Conservation (phyloP, 2,797 vertebrate species). For the Emys orbicularis region DNA sequence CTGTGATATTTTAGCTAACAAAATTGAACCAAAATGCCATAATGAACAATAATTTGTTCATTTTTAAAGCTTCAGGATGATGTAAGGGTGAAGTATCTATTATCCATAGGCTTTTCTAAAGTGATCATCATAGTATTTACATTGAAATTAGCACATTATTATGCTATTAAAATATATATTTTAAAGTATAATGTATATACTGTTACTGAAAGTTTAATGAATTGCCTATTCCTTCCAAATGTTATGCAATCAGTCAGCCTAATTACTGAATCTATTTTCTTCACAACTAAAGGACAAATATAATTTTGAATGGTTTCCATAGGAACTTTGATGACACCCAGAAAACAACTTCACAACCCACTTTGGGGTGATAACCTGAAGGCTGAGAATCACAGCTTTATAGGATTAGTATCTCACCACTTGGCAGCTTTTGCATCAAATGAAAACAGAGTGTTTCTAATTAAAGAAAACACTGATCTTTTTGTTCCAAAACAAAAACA, state of each 20-base stretch:
- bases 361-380: background rate
- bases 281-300: background rate
- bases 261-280: background rate
- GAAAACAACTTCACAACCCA: background rate
- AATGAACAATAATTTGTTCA: background rate
- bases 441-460: background rate
- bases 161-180: background rate
- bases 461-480: background rate
- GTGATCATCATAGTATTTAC: background rate
- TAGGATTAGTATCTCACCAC: background rate
- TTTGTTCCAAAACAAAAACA: background rate
- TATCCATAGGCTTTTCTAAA: background rate
- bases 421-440: background rate
- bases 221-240: background rate
- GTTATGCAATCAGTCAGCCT: background rate
- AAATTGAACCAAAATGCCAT: background rate
- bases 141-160: background rate
- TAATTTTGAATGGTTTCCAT: background rate
- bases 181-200: background rate
- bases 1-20: background rate
- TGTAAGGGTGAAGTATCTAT: background rate
- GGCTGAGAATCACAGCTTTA: background rate
- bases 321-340: background rate
- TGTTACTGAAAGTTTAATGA: background rate
- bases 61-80: background rate